Conservation (phyloP, 35 echinoderm and acorn worm species). For the Ophiothrix spiculata region DNA sequence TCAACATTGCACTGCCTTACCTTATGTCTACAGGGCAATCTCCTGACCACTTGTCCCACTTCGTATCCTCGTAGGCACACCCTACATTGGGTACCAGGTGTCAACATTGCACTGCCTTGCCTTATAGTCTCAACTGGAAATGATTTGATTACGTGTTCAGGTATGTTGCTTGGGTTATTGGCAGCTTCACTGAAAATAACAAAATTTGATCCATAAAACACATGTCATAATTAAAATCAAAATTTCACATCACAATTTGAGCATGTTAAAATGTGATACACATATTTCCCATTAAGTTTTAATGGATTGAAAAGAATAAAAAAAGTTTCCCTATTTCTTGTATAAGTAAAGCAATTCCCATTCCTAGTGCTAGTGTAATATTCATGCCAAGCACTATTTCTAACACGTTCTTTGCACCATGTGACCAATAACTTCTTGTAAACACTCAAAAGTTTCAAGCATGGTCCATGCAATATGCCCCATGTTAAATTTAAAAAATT, state of each 20-base stretch:
- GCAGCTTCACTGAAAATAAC: constrained; percentile 54
- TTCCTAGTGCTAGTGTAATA: no score
- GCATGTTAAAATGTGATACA: neutral
- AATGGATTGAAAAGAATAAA: no score
- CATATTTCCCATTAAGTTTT: no score
- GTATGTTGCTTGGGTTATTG: constrained; percentile 62
- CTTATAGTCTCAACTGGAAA: constrained; percentile 71
- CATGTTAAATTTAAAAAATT: no score
- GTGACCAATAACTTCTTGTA: no score
- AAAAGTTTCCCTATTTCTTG: no score
- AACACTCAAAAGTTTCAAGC: no score
- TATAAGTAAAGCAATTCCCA: no score
- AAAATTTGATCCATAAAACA: neutral
- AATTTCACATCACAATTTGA: neutral
- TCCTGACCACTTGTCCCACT: constrained; percentile 56
- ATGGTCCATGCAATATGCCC: no score
- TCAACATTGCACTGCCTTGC: constrained; percentile 54
- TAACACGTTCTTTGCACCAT: no score
- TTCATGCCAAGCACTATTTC: no score
- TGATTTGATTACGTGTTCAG: constrained; percentile 74
- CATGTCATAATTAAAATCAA: neutral
- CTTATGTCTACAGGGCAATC: constrained; percentile 88
- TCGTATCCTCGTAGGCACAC: constrained; percentile 76
- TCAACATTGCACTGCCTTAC: constrained; percentile 67
- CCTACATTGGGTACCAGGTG: constrained; percentile 79